These are phyloP conservation scores for Athalia circularis DNA, from an alignment of 2,888 invertebrate species.

Conservation along the genomic window DNA sequence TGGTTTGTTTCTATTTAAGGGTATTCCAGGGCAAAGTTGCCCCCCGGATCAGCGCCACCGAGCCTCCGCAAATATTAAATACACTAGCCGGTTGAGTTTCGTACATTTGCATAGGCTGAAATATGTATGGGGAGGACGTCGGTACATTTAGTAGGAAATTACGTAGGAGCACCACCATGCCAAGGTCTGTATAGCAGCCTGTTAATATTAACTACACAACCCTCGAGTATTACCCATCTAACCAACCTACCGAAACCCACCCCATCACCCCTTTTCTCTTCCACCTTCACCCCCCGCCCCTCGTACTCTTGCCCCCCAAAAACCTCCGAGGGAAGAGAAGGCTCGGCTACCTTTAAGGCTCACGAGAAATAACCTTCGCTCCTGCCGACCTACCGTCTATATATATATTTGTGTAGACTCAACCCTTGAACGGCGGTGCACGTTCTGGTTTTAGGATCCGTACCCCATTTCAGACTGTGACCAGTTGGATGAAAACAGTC, in stretches of 20 bases:
- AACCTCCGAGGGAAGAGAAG: too few relatives aligned
- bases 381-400: neutral
- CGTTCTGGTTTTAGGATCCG: constrained; percentile 34
- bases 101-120: constrained; percentile 56
- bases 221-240: constrained; percentile 60
- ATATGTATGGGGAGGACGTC: constrained; percentile 68
- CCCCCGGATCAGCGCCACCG: constrained; percentile 13
- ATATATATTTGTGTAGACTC: neutral
- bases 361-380: constrained; percentile 28
- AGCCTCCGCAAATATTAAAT: constrained; percentile 41
- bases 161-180: constrained; percentile 65
- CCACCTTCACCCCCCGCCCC: neutral
- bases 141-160: constrained; percentile 68
- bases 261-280: neutral
- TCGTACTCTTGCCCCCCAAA: neutral
- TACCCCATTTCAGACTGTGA: constrained; percentile 29
- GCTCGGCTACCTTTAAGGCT: constrained; percentile 15
- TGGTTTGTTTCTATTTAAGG: neutral
- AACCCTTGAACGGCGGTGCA: constrained; percentile 2
- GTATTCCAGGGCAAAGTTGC: neutral
- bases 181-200: constrained; percentile 58
- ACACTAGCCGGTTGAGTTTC: constrained; percentile 23
- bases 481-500: constrained; percentile 36
- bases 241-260: neutral
- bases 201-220: constrained; percentile 69